phyloP scores from a whole-genome alignment of 2,113 vertebrate species.

The Cisticola juncidis region DNA sequence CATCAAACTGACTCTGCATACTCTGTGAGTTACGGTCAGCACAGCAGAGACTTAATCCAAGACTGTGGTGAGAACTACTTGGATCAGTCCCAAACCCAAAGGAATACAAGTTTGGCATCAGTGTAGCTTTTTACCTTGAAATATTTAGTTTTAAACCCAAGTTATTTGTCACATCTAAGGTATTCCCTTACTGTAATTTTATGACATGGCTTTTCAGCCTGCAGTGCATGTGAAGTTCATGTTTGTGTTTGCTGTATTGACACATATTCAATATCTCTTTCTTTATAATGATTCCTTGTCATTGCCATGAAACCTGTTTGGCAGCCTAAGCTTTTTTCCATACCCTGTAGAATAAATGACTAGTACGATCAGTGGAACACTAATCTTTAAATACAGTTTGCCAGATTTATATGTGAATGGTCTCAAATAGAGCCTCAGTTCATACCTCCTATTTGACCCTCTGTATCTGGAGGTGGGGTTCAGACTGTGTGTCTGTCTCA shows the following conservation, averaged over 20 bases:
- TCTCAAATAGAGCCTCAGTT: neutral
- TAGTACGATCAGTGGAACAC: neutral
- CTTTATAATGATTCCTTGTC: neutral
- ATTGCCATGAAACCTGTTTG: neutral
- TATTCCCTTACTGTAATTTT: neutral
- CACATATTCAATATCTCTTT: neutral
- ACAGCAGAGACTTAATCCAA: neutral
- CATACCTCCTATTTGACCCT: neutral
- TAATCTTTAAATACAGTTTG: neutral
- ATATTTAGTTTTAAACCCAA: neutral
- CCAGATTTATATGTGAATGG: neutral
- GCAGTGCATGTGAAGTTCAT: neutral
- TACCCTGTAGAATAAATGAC: neutral
- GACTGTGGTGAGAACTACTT: neutral
- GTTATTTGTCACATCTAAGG: neutral
- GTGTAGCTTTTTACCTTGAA: neutral
- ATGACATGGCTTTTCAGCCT: neutral
- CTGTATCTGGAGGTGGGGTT: neutral
- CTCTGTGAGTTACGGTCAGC: neutral
- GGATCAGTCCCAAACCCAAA: neutral
- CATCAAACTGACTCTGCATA: fast-evolving
- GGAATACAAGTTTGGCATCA: neutral
- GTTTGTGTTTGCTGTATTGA: neutral
- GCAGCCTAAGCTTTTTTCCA: neutral
- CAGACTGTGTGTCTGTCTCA: neutral